Evolutionary conservation across 1,140 invertebrate species (phyloP).

Genomic region (Macrobrachium nipponense): DNA sequence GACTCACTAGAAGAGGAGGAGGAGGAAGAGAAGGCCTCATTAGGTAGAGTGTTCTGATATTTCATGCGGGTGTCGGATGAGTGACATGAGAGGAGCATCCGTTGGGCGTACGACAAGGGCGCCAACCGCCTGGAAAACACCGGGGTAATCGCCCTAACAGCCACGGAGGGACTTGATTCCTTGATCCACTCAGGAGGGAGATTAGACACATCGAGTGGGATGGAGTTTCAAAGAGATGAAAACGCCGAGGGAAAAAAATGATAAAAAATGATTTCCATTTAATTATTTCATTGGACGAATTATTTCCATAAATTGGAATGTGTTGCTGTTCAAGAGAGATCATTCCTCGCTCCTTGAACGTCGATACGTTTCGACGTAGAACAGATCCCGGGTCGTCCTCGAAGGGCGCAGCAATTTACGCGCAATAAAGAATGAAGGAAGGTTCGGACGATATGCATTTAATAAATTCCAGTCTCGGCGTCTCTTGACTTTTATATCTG

Average conservation of each 20-base stretch:
- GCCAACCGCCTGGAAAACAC: not conserved
- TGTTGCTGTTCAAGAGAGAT: too few relatives aligned
- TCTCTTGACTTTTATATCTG: conserved; percentile 41
- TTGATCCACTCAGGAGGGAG: not conserved
- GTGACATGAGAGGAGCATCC: too few relatives aligned
- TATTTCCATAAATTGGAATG: not conserved
- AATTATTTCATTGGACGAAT: not conserved
- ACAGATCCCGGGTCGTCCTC: not conserved
- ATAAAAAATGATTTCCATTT: too few relatives aligned
- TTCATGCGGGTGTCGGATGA: conserved; percentile 38
- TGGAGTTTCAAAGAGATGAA: conserved; percentile 5
- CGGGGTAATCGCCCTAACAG: not conserved
- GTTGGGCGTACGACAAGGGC: not conserved
- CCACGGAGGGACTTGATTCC: not conserved
- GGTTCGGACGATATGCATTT: conserved; percentile 14
- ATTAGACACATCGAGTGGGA: conserved; percentile 16
- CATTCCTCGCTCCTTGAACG: too few relatives aligned
- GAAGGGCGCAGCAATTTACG: not conserved
- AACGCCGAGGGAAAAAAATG: not conserved
- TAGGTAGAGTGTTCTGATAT: conserved; percentile 51
- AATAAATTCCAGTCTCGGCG: conserved; percentile 29
- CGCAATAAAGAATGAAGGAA: too few relatives aligned
- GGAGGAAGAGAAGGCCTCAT: conserved; percentile 41
- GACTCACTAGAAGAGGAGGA: conserved; percentile 22
- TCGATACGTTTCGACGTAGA: not conserved